Conservation (phyloP, 2,797 vertebrate species). For the Alca torda region DNA sequence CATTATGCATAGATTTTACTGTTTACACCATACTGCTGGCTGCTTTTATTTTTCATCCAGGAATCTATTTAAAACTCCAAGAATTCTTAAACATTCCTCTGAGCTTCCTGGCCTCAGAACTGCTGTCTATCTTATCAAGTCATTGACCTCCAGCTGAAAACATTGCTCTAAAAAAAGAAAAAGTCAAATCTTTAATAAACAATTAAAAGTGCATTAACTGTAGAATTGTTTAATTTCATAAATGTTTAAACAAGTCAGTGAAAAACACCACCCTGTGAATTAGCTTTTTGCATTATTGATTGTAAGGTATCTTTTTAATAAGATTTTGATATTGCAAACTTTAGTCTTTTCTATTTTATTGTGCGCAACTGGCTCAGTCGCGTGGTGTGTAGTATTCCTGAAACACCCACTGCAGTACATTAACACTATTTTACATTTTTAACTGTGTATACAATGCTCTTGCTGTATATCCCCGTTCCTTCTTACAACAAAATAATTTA, state of each 20-base stretch:
- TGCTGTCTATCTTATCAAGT: conserved; percentile 63
- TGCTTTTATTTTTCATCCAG: conserved; percentile 59
- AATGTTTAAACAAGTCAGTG: conserved; percentile 73
- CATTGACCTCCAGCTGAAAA: conserved; percentile 71
- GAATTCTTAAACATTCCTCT: conserved; percentile 55
- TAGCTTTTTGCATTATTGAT: conserved; percentile 74
- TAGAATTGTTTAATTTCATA: conserved; percentile 71
- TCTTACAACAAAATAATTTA: conserved; percentile 57
- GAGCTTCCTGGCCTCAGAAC: conserved; percentile 54
- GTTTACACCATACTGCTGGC: conserved; percentile 57
- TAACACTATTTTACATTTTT: conserved; percentile 66
- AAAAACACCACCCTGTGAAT: conserved; percentile 76
- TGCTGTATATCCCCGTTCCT: conserved; percentile 42
- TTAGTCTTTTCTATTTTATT: conserved; percentile 52
- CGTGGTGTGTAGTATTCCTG: conserved; percentile 51
- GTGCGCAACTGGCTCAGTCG: background rate
- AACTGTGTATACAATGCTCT: conserved; percentile 55
- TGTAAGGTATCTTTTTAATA: conserved; percentile 71
- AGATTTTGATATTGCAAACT: conserved; percentile 68
- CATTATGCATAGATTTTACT: conserved; percentile 51
- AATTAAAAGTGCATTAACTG: conserved; percentile 76
- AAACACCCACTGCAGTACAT: conserved; percentile 63
- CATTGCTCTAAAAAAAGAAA: conserved; percentile 63
- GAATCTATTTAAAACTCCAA: conserved; percentile 61
- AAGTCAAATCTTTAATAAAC: conserved; percentile 72